Percentiles rank a stretch among this genome's conserved stretches.
phyloP scores from a whole-genome alignment of 2,888 invertebrate genomes.

The Blera fallax region DNA sequence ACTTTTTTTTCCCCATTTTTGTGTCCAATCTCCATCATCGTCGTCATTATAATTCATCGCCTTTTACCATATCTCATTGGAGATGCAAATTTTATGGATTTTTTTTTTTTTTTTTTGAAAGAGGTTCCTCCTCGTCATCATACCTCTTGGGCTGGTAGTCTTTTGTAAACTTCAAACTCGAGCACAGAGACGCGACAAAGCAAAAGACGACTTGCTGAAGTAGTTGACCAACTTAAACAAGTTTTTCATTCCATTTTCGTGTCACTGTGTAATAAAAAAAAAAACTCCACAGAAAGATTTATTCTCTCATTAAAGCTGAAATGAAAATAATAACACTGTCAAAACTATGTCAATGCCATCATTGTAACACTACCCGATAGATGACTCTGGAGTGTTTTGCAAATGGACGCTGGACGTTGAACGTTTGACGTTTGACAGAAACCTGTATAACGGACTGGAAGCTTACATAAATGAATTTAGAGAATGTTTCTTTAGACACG shows the following conservation, averaged over 20 bases:
- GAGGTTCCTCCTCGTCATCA: not conserved
- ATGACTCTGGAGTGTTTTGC: constrained; percentile 6
- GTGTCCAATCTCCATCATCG: not conserved
- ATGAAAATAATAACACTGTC: constrained; percentile 21
- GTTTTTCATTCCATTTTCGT: constrained; percentile 17
- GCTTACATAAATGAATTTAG: not conserved
- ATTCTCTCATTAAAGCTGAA: constrained; percentile 20
- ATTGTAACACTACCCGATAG: constrained; percentile 47
- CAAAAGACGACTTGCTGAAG: not conserved
- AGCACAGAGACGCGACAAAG: not conserved
- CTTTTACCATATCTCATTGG: constrained; percentile 7
- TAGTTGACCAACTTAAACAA: constrained; percentile 19
- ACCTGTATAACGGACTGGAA: constrained; percentile 11
- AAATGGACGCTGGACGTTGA: not conserved
- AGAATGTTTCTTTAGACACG: too few relatives aligned
- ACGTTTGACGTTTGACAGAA: not conserved
- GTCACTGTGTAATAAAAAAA: not conserved
- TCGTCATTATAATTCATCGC: not conserved
- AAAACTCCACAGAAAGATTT: not conserved
- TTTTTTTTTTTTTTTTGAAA: not conserved
- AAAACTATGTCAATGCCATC: constrained; percentile 50
- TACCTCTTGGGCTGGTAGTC: not conserved
- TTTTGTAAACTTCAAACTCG: not conserved
- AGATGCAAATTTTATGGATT: constrained; percentile 28
- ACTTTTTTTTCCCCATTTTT: not conserved